Evolutionary conservation across 2,797 vertebrate genomes (phyloP), one percentile per base, ranked within the genome.

Genomic region (Lepilemur septentrionalis): DNA sequence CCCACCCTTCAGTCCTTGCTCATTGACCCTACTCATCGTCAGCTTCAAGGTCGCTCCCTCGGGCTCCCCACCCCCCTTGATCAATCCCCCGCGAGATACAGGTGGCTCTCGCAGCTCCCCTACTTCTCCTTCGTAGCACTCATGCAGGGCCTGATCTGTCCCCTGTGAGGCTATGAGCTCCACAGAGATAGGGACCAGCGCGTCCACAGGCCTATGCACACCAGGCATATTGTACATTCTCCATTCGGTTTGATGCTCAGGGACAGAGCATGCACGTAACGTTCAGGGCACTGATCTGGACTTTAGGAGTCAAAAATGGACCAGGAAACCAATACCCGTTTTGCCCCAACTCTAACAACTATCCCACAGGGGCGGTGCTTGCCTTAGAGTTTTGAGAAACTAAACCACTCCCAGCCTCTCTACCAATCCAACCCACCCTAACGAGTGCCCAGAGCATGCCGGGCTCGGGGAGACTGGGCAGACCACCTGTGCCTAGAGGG

Each of bases 381-480:
- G 65, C 32, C 38, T 30, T 13, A 17, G 28, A 23, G 18, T 61
- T 32, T 35, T n/a, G 46, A 15, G 61, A 57, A 72, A 15, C 20
- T 6, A 75, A 57, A 80, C 43, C 28, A 38, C 18, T 13, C 28
- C 18, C 4, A 5, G 48, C 14, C 38, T 61, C 14, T 57, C 76
- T 18, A 18, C 15, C n/a, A 70, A 28, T 11, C 57, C 41, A 6
- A 63, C 25, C 59, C 23, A 46, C 5, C 30, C 50, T 11, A 8
- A 6, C 1, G 32, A 70, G 35, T 3, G 4, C 65, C 52, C 55
- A 4, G 15, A 41, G 79, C 22, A 4, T 0, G 22, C 22, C 28
- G 1, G 57, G 48, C 38, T 30, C 14, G 1, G 30, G 65, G 32
- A 75, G 30, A 78, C 30, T 3, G 0, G 22, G 38, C 0, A 0